phyloP scores from a whole-genome alignment of 1,140 invertebrate species.

The Tetramorium alpestre region DNA sequence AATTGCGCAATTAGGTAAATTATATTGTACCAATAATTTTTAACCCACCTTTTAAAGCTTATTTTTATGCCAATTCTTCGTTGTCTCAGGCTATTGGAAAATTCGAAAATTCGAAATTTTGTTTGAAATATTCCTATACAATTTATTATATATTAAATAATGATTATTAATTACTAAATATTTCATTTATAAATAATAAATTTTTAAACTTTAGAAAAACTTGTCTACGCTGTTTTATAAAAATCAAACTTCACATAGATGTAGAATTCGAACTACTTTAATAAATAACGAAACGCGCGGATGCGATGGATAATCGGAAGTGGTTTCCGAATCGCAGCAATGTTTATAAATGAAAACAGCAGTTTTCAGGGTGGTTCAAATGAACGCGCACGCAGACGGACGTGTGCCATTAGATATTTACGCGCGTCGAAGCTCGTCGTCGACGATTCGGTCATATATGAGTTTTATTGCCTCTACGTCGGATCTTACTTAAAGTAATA shows the following conservation, averaged over 20 bases:
- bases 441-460: slow-evolving; percentile 53
- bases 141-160: not conserved
- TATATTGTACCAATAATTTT: not conserved
- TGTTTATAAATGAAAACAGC: not conserved
- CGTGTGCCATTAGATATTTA: slow-evolving; percentile 57
- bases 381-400: not conserved
- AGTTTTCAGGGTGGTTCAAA: not conserved
- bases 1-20: not conserved
- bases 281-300: not conserved
- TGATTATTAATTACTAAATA: not conserved
- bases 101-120: not conserved
- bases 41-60: not conserved
- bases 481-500: slow-evolving; percentile 78
- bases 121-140: not conserved
- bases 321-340: not conserved
- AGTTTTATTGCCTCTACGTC: slow-evolving; percentile 53
- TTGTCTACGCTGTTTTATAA: not conserved
- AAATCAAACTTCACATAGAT: not conserved
- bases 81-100: not conserved
- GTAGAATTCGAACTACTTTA: not conserved
- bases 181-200: not conserved
- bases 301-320: not conserved
- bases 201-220: not conserved
- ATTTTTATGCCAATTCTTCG: not conserved
- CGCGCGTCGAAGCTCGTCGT: slow-evolving; percentile 52